These are phyloP conservation scores for Lepus townsendii DNA, from an alignment of 2,797 vertebrate species.

Conservation along the genomic window DNA sequence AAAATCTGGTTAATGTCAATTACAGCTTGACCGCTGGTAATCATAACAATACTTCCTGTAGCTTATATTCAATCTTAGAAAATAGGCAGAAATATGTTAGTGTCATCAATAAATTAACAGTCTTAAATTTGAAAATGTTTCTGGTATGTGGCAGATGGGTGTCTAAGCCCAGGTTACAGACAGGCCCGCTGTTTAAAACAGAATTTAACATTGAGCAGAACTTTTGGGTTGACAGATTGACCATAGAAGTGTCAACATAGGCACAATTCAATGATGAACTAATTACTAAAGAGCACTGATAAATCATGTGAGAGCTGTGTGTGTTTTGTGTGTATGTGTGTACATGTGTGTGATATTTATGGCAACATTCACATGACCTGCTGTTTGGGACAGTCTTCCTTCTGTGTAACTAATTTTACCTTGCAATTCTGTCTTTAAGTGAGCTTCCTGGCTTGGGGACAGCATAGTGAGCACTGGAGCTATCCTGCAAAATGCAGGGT, in stretches of 20 bases:
- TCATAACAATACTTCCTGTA: neutral
- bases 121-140: conserved; percentile 30
- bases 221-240: neutral
- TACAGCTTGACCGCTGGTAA: conserved; percentile 1
- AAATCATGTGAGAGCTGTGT: neutral
- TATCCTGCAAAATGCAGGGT: rapidly evolving
- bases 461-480: rapidly evolving
- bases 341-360: rapidly evolving
- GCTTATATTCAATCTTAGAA: conserved; percentile 51
- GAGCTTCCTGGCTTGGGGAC: neutral
- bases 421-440: neutral
- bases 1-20: conserved; percentile 48
- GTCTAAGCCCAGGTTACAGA: conserved; percentile 36
- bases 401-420: neutral
- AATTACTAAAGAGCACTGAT: neutral
- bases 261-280: conserved; percentile 8
- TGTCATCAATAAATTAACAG: conserved; percentile 27
- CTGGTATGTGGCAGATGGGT: neutral
- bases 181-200: neutral
- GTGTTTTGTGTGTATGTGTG: neutral
- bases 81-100: conserved; percentile 46
- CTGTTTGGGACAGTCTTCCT: neutral
- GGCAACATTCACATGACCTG: neutral
- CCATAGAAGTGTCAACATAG: neutral
- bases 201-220: conserved; percentile 45